These are phyloP conservation scores for Muricea muricata DNA, from an alignment of 92 coral and sea anemone species.

Conservation along the genomic window DNA sequence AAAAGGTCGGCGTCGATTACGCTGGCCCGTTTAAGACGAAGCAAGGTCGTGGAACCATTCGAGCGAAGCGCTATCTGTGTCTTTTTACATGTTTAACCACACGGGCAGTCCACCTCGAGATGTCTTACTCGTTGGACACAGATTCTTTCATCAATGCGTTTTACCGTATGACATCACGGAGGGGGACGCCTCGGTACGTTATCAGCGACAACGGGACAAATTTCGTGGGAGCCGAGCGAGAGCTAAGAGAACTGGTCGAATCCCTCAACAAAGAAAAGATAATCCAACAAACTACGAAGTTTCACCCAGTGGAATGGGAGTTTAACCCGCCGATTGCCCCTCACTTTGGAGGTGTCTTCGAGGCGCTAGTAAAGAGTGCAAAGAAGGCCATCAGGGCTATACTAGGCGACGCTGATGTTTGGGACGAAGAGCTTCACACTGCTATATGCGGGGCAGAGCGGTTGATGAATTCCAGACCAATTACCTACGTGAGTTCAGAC, in stretches of 20 bases:
- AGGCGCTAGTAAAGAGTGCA: conserved; percentile 61
- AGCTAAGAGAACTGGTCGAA: conserved; percentile 52
- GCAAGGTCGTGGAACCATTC: conserved; percentile 59
- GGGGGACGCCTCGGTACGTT: not conserved
- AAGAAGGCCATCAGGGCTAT: conserved; percentile 59
- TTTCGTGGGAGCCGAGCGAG: conserved; percentile 60
- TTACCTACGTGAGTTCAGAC: conserved; percentile 66
- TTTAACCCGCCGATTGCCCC: conserved; percentile 64
- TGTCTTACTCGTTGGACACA: conserved; percentile 42
- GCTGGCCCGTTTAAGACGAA: conserved; percentile 56
- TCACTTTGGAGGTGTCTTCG: conserved; percentile 63
- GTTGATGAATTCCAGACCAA: conserved; percentile 57
- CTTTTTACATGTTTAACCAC: conserved; percentile 67
- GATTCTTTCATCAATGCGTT: not conserved
- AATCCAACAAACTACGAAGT: conserved; percentile 23
- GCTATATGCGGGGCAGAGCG: conserved; percentile 67
- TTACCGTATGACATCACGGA: not conserved
- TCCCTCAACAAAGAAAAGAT: conserved; percentile 53
- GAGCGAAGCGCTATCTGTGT: conserved; percentile 63
- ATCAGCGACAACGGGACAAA: conserved; percentile 43
- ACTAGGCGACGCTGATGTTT: conserved; percentile 48
- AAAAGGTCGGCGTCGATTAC: too few species aligned
- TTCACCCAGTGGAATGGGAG: conserved; percentile 54
- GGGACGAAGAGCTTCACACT: conserved; percentile 31
- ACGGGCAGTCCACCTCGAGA: conserved; percentile 58